These are phyloP conservation scores for Patella depressa DNA, from an alignment of 2,888 invertebrate species.

Conservation along the genomic window DNA sequence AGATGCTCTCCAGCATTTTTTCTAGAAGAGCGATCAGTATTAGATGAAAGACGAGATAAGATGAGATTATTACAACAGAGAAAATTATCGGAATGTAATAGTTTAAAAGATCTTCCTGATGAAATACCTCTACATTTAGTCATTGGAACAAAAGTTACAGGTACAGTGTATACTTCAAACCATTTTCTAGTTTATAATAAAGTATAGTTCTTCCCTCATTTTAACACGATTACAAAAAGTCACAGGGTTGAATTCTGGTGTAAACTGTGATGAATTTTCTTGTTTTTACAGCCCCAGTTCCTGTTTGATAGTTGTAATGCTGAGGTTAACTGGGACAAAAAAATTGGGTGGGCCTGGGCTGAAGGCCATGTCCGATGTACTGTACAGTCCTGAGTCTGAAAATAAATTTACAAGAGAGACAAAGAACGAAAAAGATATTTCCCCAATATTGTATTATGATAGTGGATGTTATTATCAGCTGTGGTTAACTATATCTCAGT, in stretches of 20 bases:
- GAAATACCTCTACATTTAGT: conserved; percentile 95
- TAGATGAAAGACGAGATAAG: conserved; percentile 90
- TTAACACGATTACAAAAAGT: no score
- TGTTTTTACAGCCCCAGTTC: no score
- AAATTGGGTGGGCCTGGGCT: no score
- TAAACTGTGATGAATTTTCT: no score
- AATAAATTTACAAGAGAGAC: background rate
- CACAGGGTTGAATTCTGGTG: no score
- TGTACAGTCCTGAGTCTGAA: background rate
- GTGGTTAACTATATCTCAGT: background rate
- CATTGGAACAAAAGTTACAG: conserved; percentile 88
- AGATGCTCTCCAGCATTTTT: conserved; percentile 84
- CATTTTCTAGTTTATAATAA: no score
- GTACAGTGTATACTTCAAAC: conserved; percentile 40
- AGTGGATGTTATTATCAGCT: background rate
- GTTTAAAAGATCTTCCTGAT: conserved; percentile 89
- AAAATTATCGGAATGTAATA: conserved; percentile 78
- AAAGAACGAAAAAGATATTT: no score
- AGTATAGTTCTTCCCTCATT: no score
- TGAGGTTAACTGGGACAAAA: no score
- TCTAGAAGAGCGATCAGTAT: conserved; percentile 90
- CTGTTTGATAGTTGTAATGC: no score
- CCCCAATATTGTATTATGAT: background rate
- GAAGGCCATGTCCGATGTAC: no score
- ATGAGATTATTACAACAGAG: conserved; percentile 94